Percentiles rank a stretch among this genome's conserved stretches.
These are phyloP conservation scores for Blennius ocellaris DNA, from an alignment of 2,113 vertebrate species.

Conservation along the genomic window DNA sequence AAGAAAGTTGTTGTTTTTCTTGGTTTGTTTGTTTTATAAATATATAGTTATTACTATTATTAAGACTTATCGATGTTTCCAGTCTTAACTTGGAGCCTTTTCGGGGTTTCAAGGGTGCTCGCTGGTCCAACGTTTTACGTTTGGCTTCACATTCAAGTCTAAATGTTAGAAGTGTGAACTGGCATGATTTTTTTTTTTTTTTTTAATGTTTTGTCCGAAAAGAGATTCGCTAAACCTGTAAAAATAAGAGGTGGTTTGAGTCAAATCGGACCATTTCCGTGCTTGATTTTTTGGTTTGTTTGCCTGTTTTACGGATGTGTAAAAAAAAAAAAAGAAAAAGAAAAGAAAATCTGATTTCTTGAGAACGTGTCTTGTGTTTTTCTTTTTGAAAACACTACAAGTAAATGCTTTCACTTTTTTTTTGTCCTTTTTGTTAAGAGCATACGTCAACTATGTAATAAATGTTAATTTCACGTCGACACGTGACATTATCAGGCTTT, in stretches of 20 bases:
- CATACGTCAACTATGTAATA: no score
- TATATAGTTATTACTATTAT: no score
- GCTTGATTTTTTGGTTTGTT: constrained; percentile 54
- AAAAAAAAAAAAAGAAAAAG: constrained; percentile 28
- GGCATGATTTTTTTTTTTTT: constrained; percentile 48
- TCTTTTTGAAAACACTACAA: constrained; percentile 54
- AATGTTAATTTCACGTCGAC: no score
- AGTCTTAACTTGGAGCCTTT: constrained; percentile 41
- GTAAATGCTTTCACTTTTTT: constrained; percentile 68
- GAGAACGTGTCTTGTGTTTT: constrained; percentile 64
- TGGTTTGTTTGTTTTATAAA: neutral
- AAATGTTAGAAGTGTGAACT: constrained; percentile 46
- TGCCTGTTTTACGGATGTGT: constrained; percentile 46
- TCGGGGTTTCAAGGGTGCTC: constrained; percentile 40
- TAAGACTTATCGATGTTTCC: constrained; percentile 2
- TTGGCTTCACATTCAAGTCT: constrained; percentile 36
- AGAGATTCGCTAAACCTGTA: constrained; percentile 41
- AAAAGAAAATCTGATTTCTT: constrained; percentile 27
- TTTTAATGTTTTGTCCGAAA: constrained; percentile 41
- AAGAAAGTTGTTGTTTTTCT: neutral
- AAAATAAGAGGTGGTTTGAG: constrained; percentile 43
- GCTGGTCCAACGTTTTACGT: constrained; percentile 22
- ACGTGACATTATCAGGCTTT: no score
- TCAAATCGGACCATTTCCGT: constrained; percentile 44
- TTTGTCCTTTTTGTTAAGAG: neutral